Evolutionary conservation across 2,113 vertebrate species (phyloP).

Genomic region (Garra rufa): DNA sequence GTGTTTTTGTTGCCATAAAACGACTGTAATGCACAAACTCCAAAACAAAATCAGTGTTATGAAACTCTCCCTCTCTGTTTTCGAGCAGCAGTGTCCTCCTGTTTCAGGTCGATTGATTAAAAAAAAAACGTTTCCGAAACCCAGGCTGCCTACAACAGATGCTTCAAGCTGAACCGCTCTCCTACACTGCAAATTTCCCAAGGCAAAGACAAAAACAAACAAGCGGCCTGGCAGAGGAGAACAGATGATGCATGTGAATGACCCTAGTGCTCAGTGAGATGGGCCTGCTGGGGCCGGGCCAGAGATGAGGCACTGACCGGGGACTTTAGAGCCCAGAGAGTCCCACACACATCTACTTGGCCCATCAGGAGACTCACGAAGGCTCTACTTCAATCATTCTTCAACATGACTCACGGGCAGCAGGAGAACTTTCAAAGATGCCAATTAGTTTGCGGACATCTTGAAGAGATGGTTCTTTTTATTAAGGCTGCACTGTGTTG

Average conservation of each 20-base stretch:
- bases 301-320: constrained; percentile 32
- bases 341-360: background rate
- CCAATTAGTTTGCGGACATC: background rate
- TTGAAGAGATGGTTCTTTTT: background rate
- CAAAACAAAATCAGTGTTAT: background rate
- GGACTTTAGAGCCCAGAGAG: background rate
- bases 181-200: constrained; percentile 20
- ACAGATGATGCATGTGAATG: constrained; percentile 55
- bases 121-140: constrained; percentile 26
- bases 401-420: background rate
- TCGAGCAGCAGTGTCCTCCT: constrained; percentile 22
- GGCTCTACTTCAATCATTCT: constrained; percentile 9
- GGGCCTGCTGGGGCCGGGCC: constrained; percentile 37
- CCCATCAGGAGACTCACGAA: background rate
- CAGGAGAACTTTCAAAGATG: background rate
- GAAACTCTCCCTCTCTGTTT: constrained; percentile 16
- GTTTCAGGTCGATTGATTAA: constrained; percentile 39
- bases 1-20: background rate
- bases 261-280: constrained; percentile 55
- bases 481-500: background rate
- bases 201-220: constrained; percentile 49
- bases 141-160: constrained; percentile 36
- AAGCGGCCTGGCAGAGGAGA: constrained; percentile 45
- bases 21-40: background rate
- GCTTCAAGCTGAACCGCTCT: constrained; percentile 36